Percentiles rank a stretch among this genome's conserved stretches.
Evolutionary conservation across 2,888 invertebrate genomes (phyloP).

Genomic region (Pollenia amentaria): DNA sequence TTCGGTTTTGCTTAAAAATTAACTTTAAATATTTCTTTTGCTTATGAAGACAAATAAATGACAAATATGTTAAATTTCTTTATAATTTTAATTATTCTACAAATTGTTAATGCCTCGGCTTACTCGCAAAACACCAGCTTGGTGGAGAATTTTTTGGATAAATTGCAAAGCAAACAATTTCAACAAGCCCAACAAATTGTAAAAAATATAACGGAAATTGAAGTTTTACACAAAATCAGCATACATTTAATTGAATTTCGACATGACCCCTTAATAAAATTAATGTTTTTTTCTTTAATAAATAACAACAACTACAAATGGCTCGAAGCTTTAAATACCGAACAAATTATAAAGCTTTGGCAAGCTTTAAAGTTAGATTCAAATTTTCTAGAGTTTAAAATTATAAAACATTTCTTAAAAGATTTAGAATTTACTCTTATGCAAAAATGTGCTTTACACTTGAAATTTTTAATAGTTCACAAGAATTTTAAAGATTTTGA

Average conservation of each 20-base stretch:
- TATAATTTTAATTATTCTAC: conserved; percentile 25
- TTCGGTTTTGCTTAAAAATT: not conserved
- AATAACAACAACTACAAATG: conserved; percentile 58
- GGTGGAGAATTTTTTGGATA: conserved; percentile 50
- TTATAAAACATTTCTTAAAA: conserved; percentile 6
- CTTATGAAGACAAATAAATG: conserved; percentile 14
- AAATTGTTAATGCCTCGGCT: conserved; percentile 22
- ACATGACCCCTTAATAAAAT: conserved; percentile 36
- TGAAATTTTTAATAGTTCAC: conserved; percentile 30
- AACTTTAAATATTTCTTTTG: not conserved
- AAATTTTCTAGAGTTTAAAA: not conserved
- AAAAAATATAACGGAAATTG: conserved; percentile 61
- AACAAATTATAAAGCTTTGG: conserved; percentile 34
- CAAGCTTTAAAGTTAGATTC: conserved; percentile 27
- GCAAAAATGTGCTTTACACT: conserved; percentile 36
- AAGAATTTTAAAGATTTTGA: conserved; percentile 16
- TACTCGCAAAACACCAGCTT: not conserved
- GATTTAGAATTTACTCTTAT: conserved; percentile 38
- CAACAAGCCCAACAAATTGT: conserved; percentile 55
- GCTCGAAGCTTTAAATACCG: conserved; percentile 19
- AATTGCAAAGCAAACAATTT: conserved; percentile 58
- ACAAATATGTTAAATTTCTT: conserved; percentile 57
- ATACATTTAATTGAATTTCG: conserved; percentile 42
- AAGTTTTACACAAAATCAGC: conserved; percentile 53
- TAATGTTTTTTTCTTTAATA: conserved; percentile 28